phyloP scores from a whole-genome alignment of 2,797 vertebrate species.

The Benthosema pterotum region DNA sequence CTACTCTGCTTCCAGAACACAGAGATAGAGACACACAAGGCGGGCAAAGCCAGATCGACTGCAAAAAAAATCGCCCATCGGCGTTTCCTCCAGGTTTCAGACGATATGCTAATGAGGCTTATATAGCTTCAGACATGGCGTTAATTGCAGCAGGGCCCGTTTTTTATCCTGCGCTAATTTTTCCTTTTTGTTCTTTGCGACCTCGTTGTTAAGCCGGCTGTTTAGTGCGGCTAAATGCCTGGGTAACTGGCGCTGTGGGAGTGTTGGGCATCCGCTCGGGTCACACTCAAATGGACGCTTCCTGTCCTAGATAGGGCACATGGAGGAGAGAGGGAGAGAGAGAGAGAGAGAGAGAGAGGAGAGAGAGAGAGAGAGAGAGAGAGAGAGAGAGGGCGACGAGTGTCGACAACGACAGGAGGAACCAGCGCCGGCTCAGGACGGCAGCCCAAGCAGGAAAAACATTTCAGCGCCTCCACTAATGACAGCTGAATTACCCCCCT shows the following conservation, averaged over 20 bases:
- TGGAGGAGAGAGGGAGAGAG: conserved; percentile 28
- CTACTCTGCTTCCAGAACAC: neutral
- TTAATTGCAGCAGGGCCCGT: no score
- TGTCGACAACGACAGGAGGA: conserved; percentile 55
- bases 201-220: conserved; percentile 1
- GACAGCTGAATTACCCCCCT: conserved; percentile 63
- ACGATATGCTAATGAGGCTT: no score
- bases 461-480: conserved; percentile 74
- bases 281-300: conserved; percentile 57
- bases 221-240: conserved; percentile 2
- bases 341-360: neutral
- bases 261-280: conserved; percentile 29
- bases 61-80: no score
- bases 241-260: conserved; percentile 22
- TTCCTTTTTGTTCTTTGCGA: no score
- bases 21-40: neutral
- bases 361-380: conserved; percentile 41
- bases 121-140: no score
- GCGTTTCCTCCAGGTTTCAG: no score
- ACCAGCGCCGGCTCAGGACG: conserved; percentile 62
- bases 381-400: conserved; percentile 49
- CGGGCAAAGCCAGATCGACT: conserved; percentile 4
- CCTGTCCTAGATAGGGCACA: conserved; percentile 52
- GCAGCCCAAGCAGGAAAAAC: conserved; percentile 67
- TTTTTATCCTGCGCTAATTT: no score